Evolutionary conservation across 2,113 vertebrate species (phyloP), one percentile per base, ranked within the genome.

Genomic region (Lathamus discolor): DNA sequence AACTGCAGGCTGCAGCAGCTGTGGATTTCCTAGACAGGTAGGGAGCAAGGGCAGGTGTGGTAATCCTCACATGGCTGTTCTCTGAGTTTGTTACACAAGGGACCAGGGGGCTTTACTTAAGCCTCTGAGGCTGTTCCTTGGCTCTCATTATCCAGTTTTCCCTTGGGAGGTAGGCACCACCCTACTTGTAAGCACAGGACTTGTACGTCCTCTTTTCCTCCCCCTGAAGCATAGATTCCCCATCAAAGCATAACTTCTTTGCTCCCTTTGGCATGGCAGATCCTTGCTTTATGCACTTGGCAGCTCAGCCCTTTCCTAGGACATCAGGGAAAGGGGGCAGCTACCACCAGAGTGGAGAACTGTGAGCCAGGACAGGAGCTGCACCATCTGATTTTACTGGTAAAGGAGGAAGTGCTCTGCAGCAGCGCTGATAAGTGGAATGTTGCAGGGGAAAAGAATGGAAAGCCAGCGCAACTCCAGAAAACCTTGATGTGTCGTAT

Each of bases 251-350:
- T 28, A 54, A 31, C 28, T 52, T 23, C 63, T 57, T 62, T 4
- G 3, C n/a, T 73, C 31, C 16, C 37, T 70, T 24, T 1, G 9
- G 27, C 17, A 57, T 0, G 0, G 37, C 27, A 17, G 6, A 39
- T 66, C 62, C 51, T 70, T 62, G 66, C 17, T 78, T 68, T 63
- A 10, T 31, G 43, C 41, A n/a, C 17, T 67, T 43, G 44, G 75
- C 55, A 17, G 2, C 70, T 84, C 61, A 28, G 25, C 70, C 67
- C 31, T 35, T 72, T 66, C 72, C 54, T 28, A 41, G 16, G 33
- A 25, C 11, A 24, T 19, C 1, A 4, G 10, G 41, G 43, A 62
- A 92, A 90, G 35, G 23, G 6, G 20, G 41, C 35, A 83, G 83
- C 46, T 67, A 46, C 52, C 46, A 15, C 11, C 70, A 86, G 51